Evolutionary conservation across 2,888 invertebrate genomes (phyloP).

Genomic region (Melipona beecheii): DNA sequence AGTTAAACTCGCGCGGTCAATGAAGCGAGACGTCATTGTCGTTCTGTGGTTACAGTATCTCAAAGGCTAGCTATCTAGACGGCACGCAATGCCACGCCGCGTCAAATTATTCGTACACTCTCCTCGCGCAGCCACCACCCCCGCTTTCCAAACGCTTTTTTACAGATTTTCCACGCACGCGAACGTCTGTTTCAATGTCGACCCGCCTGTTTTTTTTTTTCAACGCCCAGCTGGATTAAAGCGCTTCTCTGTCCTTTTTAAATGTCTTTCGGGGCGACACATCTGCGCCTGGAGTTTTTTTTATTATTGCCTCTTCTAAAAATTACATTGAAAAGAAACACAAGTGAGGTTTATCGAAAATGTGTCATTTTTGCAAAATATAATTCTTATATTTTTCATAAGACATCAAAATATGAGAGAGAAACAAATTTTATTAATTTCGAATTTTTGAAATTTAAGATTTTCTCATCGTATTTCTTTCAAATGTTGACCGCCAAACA

Average conservation of each 20-base stretch:
- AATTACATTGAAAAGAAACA: no score
- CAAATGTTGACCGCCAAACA: no score
- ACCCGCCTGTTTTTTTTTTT: background rate
- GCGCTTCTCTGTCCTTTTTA: background rate
- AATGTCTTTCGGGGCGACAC: no score
- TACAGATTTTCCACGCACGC: background rate
- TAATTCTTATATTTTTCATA: no score
- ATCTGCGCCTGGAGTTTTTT: no score
- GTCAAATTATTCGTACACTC: conserved; percentile 2
- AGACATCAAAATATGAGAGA: no score
- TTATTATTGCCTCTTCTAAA: no score
- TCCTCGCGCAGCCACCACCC: background rate
- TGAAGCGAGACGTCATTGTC: conserved; percentile 66
- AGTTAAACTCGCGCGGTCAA: conserved; percentile 64
- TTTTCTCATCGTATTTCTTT: no score
- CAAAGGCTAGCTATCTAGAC: conserved; percentile 30
- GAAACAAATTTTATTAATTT: no score
- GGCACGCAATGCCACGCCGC: conserved; percentile 29
- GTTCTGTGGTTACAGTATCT: conserved; percentile 42
- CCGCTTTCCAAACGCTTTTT: background rate
- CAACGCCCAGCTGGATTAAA: background rate
- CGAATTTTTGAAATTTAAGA: no score
- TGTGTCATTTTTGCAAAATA: no score
- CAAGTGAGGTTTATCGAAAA: no score
- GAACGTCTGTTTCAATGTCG: conserved; percentile 16